Base-by-base conservation (phyloP, 2,797 vertebrate species). In the Vultur gryphus region DNA sequence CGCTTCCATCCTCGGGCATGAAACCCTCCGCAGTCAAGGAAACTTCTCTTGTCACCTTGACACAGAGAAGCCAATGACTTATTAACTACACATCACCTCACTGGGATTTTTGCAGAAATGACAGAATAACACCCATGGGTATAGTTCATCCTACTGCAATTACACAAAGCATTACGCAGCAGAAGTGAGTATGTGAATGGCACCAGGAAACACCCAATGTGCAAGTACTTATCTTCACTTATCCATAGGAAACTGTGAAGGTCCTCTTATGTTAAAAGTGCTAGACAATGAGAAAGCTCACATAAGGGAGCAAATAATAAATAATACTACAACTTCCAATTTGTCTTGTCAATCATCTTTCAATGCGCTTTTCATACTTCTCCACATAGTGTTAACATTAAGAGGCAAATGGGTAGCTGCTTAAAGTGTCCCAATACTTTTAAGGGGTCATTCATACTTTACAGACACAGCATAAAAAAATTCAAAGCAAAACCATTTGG, bases 1-100 rank as follows among this genome's bases (percentile, higher is more conserved):
- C 99, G 23, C 98, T 98, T 85, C 99, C 99, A 58, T 99, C 99
- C 62, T 99, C 98, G 0, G 99, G 98, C 55, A 99, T 98, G 97
- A 98, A 99, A 59, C 98, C 97, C 18, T 98, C 98, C 0, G 93
- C 96, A 16, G 98, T 98, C 93, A 99, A 79, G 4, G 98, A 98
- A 65, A 99, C 97, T 94, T 99, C 98, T 58, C 93, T 98, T 71
- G 98, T 94, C 65, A 99, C 98, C 99, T 99, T 93, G 46, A 87
- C 10, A 84, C 1, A 84, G n/a, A 91, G 7, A 95, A 13, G 10
- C 20, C 54, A 89, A 65, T 5, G 31, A 44, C 8, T 80, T 72
- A 72, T 6, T 75, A 87, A 55, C 5, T 31, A 76, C 21, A 41
- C 6, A 70, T 24, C 16, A 51, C 2, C 18, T 41, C 58, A 25